These are phyloP conservation scores for Clarias pachynema DNA, from an alignment of 2,797 vertebrate genomes.

Conservation along the genomic window DNA sequence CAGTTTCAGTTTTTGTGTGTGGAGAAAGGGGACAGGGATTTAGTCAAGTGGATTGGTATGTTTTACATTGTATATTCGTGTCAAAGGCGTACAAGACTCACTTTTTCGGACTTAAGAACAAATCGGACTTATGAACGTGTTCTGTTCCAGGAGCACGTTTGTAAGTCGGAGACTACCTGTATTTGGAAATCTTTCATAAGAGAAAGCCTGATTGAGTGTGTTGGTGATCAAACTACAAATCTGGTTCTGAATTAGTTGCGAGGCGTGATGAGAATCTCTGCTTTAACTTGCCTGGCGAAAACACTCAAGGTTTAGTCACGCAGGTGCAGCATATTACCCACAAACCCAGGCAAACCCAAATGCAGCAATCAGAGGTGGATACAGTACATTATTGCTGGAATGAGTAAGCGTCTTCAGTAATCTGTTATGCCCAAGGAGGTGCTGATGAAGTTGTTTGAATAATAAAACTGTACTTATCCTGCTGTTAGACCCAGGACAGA, in stretches of 20 bases:
- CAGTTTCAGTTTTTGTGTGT: too few species aligned
- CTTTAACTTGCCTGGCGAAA: slow-evolving; percentile 13
- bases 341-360: not conserved
- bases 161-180: too few species aligned
- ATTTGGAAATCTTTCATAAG: not conserved
- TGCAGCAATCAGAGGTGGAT: not conserved
- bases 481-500: not conserved
- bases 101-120: too few species aligned
- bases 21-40: too few species aligned
- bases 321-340: not conserved
- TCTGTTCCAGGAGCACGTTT: too few species aligned
- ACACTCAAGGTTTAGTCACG: not conserved
- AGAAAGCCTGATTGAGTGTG: not conserved
- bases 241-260: not conserved
- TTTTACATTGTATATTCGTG: too few species aligned
- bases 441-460: not conserved
- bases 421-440: slow-evolving; percentile 2
- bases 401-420: not conserved
- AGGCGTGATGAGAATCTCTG: not conserved
- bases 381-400: not conserved
- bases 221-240: not conserved
- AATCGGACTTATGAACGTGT: too few species aligned
- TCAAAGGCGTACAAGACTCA: too few species aligned
- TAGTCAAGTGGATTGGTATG: too few species aligned
- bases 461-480: slow-evolving; percentile 45